phyloP scores from a whole-genome alignment of 2,113 vertebrate species.

The Eidolon helvum region DNA sequence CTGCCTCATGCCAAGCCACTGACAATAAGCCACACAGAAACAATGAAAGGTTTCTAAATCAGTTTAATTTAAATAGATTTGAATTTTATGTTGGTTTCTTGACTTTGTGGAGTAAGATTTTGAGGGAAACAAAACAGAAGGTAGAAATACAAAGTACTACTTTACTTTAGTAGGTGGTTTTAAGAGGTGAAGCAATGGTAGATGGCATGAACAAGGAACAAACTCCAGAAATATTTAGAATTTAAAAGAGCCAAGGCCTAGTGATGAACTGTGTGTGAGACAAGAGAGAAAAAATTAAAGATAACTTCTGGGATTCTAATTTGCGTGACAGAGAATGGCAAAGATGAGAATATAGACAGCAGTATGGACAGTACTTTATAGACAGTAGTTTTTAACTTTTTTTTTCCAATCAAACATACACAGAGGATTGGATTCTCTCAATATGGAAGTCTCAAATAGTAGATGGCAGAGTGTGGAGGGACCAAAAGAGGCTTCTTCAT shows the following conservation, averaged over 20 bases:
- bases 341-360: background rate
- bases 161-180: background rate
- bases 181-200: background rate
- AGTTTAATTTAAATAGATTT: background rate
- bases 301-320: background rate
- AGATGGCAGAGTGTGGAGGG: background rate
- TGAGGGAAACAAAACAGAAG: background rate
- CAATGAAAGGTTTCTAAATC: background rate
- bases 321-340: background rate
- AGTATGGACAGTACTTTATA: background rate
- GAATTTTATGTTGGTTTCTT: background rate
- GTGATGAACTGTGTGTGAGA: background rate
- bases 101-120: background rate
- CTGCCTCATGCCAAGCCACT: background rate
- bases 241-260: background rate
- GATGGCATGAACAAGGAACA: background rate
- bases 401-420: background rate
- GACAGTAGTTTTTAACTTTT: background rate
- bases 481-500: background rate
- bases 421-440: background rate
- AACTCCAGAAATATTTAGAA: background rate
- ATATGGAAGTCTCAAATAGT: background rate
- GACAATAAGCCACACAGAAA: background rate
- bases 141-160: background rate
- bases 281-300: constrained; percentile 20